phyloP scores from a whole-genome alignment of 1,140 invertebrate species.

The Gryllus bimaculatus region DNA sequence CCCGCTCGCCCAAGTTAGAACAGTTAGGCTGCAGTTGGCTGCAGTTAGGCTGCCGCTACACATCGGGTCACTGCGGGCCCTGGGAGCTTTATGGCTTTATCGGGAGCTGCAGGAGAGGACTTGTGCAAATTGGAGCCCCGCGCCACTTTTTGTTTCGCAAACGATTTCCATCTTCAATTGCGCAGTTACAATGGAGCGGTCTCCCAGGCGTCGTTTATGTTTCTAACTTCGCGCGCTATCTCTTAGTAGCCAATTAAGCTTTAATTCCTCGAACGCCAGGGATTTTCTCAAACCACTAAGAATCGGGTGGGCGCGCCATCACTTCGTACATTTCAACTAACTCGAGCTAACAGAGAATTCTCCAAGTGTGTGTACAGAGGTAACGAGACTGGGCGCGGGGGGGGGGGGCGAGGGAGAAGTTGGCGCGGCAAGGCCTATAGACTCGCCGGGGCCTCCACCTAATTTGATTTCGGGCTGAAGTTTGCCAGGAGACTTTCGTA shows the following conservation, averaged over 20 bases:
- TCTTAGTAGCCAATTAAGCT: background rate
- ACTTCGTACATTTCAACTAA: constrained; percentile 1
- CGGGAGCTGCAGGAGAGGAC: background rate
- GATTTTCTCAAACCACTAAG: constrained; percentile 4
- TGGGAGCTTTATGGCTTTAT: constrained; percentile 4
- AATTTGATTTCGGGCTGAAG: background rate
- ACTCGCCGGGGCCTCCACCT: background rate
- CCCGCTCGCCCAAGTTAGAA: background rate
- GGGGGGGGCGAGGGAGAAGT: background rate
- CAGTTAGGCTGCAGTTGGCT: background rate
- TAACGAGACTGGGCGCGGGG: background rate
- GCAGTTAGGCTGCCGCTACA: background rate
- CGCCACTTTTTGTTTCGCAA: background rate
- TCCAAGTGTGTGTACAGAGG: background rate
- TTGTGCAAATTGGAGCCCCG: background rate
- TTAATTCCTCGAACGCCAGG: background rate
- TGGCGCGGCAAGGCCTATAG: background rate
- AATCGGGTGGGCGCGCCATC: background rate
- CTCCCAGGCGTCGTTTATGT: background rate
- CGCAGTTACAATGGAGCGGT: background rate
- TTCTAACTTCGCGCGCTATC: background rate
- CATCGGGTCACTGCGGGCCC: background rate
- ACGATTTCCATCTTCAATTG: constrained; percentile 4
- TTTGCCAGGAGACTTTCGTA: background rate
- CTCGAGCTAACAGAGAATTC: background rate